Conservation (phyloP, 2,888 invertebrate genomes). For the Ferrisia virgata region DNA sequence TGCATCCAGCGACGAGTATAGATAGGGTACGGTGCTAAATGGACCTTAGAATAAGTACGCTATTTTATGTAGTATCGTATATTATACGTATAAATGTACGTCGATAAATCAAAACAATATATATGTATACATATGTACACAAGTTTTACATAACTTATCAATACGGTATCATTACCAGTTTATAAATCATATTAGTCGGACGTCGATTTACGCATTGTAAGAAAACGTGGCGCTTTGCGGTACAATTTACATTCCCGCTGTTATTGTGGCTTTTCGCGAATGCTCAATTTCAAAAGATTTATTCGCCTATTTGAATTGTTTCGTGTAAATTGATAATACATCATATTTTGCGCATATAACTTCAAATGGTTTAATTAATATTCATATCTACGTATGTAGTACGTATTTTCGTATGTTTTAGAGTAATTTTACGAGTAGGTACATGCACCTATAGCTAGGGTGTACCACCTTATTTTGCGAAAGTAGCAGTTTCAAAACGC, state of each 20-base stretch:
- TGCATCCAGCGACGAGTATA: background rate
- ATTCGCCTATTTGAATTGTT: background rate
- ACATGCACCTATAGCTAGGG: no score
- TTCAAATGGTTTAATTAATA: background rate
- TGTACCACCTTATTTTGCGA: no score
- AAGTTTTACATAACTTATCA: constrained; percentile 6
- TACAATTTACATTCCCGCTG: background rate
- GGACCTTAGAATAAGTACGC: background rate
- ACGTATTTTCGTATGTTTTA: no score
- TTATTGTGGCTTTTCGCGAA: background rate
- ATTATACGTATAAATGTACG: background rate
- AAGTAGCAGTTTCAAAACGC: no score
- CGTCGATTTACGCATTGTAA: background rate
- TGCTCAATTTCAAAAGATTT: background rate
- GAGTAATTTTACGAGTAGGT: no score
- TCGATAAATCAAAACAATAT: background rate
- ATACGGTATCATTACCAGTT: background rate
- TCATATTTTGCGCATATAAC: background rate
- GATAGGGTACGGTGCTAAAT: background rate
- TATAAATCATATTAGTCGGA: background rate
- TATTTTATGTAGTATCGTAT: no score
- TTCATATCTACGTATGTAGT: background rate
- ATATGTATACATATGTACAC: background rate
- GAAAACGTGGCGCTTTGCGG: background rate
- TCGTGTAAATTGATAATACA: background rate